Evolutionary conservation across 2,113 vertebrate genomes (phyloP).

Genomic region (Barnardius zonarius): DNA sequence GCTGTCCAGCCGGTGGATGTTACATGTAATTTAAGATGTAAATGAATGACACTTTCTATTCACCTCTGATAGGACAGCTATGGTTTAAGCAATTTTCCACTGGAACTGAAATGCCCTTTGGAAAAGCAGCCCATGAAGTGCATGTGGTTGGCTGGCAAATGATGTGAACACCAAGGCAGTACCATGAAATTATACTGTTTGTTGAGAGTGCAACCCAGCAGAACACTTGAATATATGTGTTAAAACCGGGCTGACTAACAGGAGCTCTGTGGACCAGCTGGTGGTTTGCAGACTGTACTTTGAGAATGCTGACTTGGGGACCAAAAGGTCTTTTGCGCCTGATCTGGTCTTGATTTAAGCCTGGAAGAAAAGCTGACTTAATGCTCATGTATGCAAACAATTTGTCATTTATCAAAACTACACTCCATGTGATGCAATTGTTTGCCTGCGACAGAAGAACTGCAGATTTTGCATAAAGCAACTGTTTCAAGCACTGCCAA

Average conservation of each 20-base stretch:
- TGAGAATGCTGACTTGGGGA: not conserved
- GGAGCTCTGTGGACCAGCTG: not conserved
- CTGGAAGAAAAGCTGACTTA: not conserved
- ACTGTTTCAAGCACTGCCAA: not conserved
- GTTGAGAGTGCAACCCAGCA: not conserved
- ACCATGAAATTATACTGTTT: not conserved
- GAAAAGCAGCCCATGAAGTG: not conserved
- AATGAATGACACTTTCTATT: conserved; percentile 1
- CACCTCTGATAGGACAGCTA: not conserved
- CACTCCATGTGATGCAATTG: not conserved
- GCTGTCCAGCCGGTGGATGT: not conserved
- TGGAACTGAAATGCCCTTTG: not conserved
- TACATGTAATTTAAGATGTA: not conserved
- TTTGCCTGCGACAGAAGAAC: not conserved
- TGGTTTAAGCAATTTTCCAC: not conserved
- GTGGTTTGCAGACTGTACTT: not conserved
- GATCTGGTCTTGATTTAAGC: not conserved
- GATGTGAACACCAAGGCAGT: not conserved
- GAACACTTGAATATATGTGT: not conserved
- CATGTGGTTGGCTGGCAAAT: not conserved
- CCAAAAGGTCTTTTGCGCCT: not conserved
- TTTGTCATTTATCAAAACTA: not conserved
- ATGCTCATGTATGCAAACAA: not conserved
- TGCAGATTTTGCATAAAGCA: not conserved
- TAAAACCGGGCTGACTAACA: not conserved